Percentiles rank a stretch among this genome's conserved stretches.
Conservation (phyloP, 2,888 invertebrate genomes). For the Melanostoma scalare region DNA sequence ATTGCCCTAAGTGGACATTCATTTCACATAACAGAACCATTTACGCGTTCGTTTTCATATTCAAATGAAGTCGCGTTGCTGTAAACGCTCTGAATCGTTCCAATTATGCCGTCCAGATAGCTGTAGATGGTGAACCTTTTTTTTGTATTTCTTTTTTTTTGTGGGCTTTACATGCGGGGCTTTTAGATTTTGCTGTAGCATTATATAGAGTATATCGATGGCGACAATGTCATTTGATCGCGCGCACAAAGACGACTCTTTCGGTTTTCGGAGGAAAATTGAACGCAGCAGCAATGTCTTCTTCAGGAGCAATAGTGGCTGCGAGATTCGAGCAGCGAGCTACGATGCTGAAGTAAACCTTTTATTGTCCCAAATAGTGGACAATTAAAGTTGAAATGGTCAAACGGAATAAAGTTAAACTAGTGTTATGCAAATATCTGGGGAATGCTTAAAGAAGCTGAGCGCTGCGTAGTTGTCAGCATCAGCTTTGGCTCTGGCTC, state of each 20-base stretch:
- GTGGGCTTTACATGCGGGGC: slow-evolving; percentile 5
- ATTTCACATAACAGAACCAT: slow-evolving; percentile 62
- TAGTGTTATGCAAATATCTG: slow-evolving; percentile 67
- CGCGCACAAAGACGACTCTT: slow-evolving; percentile 14
- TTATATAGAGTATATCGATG: slow-evolving; percentile 19
- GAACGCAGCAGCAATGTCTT: slow-evolving; percentile 27
- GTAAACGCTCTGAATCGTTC: slow-evolving; percentile 68
- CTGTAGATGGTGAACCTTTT: slow-evolving; percentile 15
- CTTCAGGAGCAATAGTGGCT: slow-evolving; percentile 44
- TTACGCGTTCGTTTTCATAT: slow-evolving; percentile 69
- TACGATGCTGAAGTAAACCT: slow-evolving; percentile 14
- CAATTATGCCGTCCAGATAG: slow-evolving; percentile 61
- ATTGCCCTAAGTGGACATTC: slow-evolving; percentile 67
- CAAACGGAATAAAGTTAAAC: slow-evolving; percentile 24
- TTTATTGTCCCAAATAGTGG: slow-evolving; percentile 47
- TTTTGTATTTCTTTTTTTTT: slow-evolving; percentile 17
- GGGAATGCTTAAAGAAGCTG: slow-evolving; percentile 14
- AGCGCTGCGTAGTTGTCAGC: slow-evolving; percentile 56
- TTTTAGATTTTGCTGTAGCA: slow-evolving; percentile 31
- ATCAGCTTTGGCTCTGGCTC: background rate
- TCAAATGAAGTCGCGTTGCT: slow-evolving; percentile 58
- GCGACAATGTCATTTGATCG: slow-evolving; percentile 57
- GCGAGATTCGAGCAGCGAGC: background rate
- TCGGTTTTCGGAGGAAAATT: slow-evolving; percentile 33
- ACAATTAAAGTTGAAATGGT: slow-evolving; percentile 54